Percentiles rank a stretch among this genome's conserved stretches.
These are phyloP conservation scores for Galago senegalensis DNA, from an alignment of 2,797 vertebrate species.

Conservation along the genomic window DNA sequence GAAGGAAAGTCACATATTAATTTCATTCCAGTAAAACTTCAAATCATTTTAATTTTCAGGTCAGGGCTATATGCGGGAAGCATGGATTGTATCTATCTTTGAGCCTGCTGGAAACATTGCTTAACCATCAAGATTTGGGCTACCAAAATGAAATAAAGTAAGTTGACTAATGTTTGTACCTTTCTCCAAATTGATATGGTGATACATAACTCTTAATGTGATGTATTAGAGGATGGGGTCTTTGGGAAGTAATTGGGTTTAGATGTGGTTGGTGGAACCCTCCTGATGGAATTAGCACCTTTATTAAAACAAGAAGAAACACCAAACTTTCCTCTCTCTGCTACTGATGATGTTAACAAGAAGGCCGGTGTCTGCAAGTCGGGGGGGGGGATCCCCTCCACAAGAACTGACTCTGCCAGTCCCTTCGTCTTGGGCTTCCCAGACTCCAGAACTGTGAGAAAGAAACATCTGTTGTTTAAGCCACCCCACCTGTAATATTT, in stretches of 20 bases:
- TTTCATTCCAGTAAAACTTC: not conserved
- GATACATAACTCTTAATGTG: not conserved
- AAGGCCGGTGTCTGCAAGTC: not conserved
- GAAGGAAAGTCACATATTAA: not conserved
- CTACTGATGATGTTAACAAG: not conserved
- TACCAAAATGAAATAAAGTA: conserved; percentile 78
- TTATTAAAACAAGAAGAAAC: not conserved
- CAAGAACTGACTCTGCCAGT: not conserved
- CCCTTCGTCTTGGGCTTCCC: not conserved
- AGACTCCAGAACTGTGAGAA: not conserved
- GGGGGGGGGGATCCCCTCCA: not conserved
- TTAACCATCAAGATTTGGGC: conserved; percentile 70
- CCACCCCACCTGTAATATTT: not conserved
- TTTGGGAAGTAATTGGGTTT: not conserved
- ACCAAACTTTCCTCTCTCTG: not conserved
- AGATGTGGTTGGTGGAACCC: not conserved
- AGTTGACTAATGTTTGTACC: conserved; percentile 48
- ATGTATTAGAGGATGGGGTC: not conserved
- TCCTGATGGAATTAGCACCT: not conserved
- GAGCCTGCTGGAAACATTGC: conserved; percentile 78
- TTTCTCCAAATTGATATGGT: not conserved
- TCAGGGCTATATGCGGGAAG: conserved; percentile 79
- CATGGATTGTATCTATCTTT: conserved; percentile 66
- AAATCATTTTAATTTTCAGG: conserved; percentile 72
- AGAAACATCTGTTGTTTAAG: not conserved